A percentile compares a stretch with the other conserved stretches of the same genome.
phyloP scores from a whole-genome alignment of 2,113 vertebrate species.

The Bungarus multicinctus region DNA sequence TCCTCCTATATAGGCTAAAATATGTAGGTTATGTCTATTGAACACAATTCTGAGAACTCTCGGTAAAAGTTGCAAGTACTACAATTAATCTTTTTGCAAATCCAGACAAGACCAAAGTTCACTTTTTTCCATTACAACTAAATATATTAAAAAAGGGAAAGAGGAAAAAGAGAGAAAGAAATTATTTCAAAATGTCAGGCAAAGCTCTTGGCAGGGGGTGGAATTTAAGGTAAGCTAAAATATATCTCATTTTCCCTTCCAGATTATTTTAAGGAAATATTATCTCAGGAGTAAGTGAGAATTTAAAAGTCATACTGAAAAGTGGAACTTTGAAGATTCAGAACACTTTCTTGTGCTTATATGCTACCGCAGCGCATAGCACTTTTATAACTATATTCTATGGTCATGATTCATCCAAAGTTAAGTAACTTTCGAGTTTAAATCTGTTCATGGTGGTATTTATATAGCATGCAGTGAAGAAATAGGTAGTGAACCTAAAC shows the following conservation, averaged over 20 bases:
- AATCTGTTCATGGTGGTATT: not conserved
- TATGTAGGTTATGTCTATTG: not conserved
- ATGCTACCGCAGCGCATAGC: not conserved
- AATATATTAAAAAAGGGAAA: not conserved
- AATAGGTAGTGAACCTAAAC: not conserved
- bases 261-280: not conserved
- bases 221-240: not conserved
- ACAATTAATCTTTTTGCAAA: not conserved
- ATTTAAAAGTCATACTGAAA: not conserved
- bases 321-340: not conserved
- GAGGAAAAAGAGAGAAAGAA: not conserved
- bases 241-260: not conserved
- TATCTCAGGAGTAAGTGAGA: not conserved
- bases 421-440: not conserved
- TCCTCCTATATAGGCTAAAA: not conserved
- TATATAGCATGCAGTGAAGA: not conserved
- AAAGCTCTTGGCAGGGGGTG: not conserved
- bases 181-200: constrained; percentile 18
- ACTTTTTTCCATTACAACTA: not conserved
- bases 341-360: not conserved
- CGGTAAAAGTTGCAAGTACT: not conserved
- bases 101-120: not conserved
- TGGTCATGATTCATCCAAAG: too few species aligned
- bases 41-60: not conserved
- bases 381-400: not conserved